Evolutionary conservation across 1,140 invertebrate species (phyloP).

Genomic region (Parasteatoda tepidariorum): DNA sequence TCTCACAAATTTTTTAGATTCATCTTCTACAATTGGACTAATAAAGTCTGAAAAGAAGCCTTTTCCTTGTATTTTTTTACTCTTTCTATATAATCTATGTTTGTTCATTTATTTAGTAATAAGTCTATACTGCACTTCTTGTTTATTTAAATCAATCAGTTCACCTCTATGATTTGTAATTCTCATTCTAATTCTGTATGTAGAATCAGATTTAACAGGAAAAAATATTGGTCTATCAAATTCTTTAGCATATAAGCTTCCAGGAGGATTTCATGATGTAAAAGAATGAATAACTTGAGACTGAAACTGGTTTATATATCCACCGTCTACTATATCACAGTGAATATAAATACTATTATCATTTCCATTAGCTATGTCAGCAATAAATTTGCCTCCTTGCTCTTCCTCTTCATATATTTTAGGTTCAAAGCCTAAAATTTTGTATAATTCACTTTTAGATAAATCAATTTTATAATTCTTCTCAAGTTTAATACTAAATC

Average conservation of each 20-base stretch:
- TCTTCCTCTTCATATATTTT: neutral
- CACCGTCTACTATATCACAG: neutral
- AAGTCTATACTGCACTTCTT: no score
- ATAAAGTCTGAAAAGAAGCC: no score
- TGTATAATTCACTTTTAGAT: neutral
- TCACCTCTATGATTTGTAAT: neutral
- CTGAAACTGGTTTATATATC: neutral
- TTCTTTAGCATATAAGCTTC: neutral
- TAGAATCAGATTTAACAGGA: neutral
- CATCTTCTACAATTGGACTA: no score
- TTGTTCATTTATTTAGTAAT: no score
- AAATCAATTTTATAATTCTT: slow-evolving; percentile 33
- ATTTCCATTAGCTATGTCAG: neutral
- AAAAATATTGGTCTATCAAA: neutral
- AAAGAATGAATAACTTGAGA: neutral
- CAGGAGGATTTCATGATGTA: neutral
- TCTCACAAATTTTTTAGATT: no score
- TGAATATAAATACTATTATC: slow-evolving; percentile 23
- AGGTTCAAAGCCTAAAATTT: slow-evolving; percentile 22
- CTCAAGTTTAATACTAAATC: no score
- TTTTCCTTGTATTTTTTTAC: slow-evolving; percentile 19
- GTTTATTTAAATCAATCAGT: no score
- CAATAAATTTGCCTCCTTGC: neutral
- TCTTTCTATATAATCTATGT: neutral
- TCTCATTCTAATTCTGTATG: neutral